Base-by-base conservation (phyloP, 2,888 invertebrate species). In the Tachystola acroxantha region DNA sequence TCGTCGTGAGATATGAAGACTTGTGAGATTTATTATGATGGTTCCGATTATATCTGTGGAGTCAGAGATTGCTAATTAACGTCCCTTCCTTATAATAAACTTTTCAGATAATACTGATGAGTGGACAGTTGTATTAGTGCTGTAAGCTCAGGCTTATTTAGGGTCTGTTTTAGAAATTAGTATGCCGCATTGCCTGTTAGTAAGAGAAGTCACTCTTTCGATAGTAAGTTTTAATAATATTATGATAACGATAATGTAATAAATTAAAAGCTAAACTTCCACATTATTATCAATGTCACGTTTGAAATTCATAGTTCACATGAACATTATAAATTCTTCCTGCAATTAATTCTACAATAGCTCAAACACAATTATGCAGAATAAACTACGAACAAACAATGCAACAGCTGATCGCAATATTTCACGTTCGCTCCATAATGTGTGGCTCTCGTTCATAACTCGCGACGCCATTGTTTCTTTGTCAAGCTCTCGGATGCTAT, bases 401-500 rank as follows among this genome's bases (percentile, higher is more conserved):
- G 42, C 33, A 43, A 44, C 68, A 67, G 59, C 62, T 71, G 68
- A 68, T 67, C 49, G 57, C 49, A 51, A 67, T 69, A 73, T 57
- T 51, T 71, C 56, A 64, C 50, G 43, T 44, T 48, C 43, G 49
- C 48, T 50, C 51, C 50, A 52, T 56, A 57, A 36, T 57, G 45
- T 53, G 48, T 46, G 52, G 63, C 58, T 64, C 27, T 10, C 46
- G 50, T 52, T 62, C 60, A 64, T 69, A 70, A 71, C 61, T 74
- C 51, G 36, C 45, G 51, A 48, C 49, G 44, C 57, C 57, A 77
- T 76, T 74, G 72, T 80, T 67, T 77, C 69, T 77, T 78, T 77
- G 68, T 69, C 53, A 54, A 61, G 50, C 54, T 55, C 51, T 58
- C 59, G 48, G 45, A 43, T 48, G 55, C 61, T 64, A 64, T 65